phyloP scores from a whole-genome alignment of 1,140 invertebrate genomes.

The Pissodes strobi region DNA sequence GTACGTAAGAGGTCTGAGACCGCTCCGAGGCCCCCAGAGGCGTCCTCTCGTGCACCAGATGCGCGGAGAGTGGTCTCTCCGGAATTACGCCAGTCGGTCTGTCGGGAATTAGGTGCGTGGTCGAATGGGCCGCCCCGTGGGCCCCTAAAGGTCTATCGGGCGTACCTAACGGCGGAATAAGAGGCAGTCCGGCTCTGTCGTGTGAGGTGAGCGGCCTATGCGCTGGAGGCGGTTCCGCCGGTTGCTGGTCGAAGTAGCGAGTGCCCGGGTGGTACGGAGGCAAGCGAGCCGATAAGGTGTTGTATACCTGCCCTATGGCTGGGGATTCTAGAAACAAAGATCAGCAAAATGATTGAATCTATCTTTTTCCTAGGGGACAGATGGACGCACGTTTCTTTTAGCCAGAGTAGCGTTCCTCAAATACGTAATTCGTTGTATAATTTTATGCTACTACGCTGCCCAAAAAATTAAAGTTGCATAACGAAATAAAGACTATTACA shows the following conservation, averaged over 20 bases:
- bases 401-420: too few species aligned
- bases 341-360: not conserved
- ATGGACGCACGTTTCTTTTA: too few species aligned
- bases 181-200: constrained; percentile 51
- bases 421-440: too few species aligned
- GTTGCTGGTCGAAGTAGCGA: constrained; percentile 45
- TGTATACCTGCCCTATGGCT: constrained; percentile 70
- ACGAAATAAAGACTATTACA: too few species aligned
- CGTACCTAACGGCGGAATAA: constrained; percentile 53
- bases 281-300: constrained; percentile 35
- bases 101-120: constrained; percentile 27
- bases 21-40: constrained; percentile 28
- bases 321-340: constrained; percentile 63
- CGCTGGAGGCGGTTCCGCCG: constrained; percentile 66
- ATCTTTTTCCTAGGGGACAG: not conserved
- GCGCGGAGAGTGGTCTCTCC: constrained; percentile 25
- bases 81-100: constrained; percentile 18
- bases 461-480: too few species aligned
- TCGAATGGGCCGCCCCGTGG: constrained; percentile 39
- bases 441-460: too few species aligned
- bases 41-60: constrained; percentile 23
- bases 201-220: constrained; percentile 61
- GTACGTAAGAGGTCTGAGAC: constrained; percentile 29
- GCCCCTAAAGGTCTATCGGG: constrained; percentile 52
- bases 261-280: constrained; percentile 36